These are phyloP conservation scores for Cryptotermes secundus DNA, from an alignment of 1,140 invertebrate genomes.

Conservation along the genomic window DNA sequence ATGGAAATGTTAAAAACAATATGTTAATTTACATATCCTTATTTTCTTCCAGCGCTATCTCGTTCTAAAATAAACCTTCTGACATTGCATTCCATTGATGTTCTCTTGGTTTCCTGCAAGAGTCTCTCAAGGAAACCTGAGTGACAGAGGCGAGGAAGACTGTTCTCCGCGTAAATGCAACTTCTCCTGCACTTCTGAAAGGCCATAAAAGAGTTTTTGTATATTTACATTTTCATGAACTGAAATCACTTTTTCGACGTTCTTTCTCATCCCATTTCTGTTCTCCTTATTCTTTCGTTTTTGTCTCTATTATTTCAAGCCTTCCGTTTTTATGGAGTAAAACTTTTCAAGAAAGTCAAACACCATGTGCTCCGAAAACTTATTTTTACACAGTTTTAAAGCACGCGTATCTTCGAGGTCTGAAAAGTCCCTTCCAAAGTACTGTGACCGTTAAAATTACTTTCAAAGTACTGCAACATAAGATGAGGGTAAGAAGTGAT, in stretches of 20 bases:
- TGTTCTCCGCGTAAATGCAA: not conserved
- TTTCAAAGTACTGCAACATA: not conserved
- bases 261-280: not conserved
- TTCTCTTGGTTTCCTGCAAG: not conserved
- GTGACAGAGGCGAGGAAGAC: not conserved
- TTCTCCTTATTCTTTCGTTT: not conserved
- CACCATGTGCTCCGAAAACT: not conserved
- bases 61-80: not conserved
- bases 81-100: not conserved
- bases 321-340: not conserved
- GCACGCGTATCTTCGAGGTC: not conserved
- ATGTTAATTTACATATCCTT: not conserved
- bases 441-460: not conserved
- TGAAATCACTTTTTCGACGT: not conserved
- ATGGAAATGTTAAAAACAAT: not conserved
- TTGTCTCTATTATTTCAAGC: not conserved
- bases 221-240: slow-evolving; percentile 1
- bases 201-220: not conserved
- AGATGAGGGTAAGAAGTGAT: not conserved
- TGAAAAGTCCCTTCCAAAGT: not conserved
- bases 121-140: not conserved
- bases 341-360: not conserved
- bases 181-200: not conserved
- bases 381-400: slow-evolving; percentile 18
- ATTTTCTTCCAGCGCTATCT: not conserved